Evolutionary conservation across 2,113 vertebrate species (phyloP), one percentile per base, ranked within the genome.

Genomic region (Coregonus clupeaformis): DNA sequence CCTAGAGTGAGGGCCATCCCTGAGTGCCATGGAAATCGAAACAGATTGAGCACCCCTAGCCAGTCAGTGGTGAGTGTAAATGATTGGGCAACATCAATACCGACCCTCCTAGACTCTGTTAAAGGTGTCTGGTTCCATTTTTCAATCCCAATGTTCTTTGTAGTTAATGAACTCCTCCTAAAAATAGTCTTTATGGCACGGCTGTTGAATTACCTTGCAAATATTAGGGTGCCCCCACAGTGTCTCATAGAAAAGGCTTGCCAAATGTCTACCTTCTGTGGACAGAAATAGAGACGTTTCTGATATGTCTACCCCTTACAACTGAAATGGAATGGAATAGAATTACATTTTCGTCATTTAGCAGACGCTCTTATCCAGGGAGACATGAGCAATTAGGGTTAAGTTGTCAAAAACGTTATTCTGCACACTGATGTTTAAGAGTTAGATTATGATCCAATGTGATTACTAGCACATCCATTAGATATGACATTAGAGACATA

Each of bases 1-100:
- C 79, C 74, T 47, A 49, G 42, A 42, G 83, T 59, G 73, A 76
- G 52, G 24, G 16, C 29, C 70, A 14, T 52, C 73, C 69, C 57
- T 55, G 77, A 89, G 77, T 47, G 70, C 84, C 81, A 79, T 80
- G 82, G 85, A 83, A 90, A 89, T 82, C 3, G 1, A 60, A 73
- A 68, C 77, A 82, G 75, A 84, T 73, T 85, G 55, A 73, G 66
- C 72, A 57, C 30, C 71, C 79, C 59, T 71, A 64, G 69, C 55
- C 59, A 7, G 70, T 60, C 52, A 42, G 74, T 20, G 74, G 3
- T 69, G 55, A 72, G 71, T 42, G 80, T 89, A 87, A 87, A 86
- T 89, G 85, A 86, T 36, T 73, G 29, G 55, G 67, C 68, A 82
- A 82, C 87, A 87, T 85, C 78, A 78, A 81, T 80, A 80, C 65